Evolutionary conservation across 2,888 invertebrate species (phyloP).

Genomic region (Dynastes maya): DNA sequence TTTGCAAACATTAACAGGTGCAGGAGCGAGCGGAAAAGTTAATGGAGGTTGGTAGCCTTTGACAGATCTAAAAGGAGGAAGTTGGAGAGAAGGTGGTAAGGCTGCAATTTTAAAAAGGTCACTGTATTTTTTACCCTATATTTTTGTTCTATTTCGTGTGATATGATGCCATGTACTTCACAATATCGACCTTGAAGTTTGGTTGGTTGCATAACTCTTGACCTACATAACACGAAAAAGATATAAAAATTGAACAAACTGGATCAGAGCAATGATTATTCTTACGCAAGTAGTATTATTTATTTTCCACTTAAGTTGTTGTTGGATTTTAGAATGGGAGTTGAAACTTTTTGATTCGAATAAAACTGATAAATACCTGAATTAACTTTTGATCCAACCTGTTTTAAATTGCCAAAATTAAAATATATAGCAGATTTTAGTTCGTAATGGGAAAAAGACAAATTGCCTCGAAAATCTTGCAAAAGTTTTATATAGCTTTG

Average conservation of each 20-base stretch:
- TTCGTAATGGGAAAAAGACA: too few species aligned
- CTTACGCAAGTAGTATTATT: neutral
- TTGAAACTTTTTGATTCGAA: too few species aligned
- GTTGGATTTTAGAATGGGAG: too few species aligned
- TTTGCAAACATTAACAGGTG: conserved; percentile 21
- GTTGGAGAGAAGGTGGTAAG: neutral
- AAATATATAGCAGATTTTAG: too few species aligned
- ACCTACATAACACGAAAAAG: conserved; percentile 39
- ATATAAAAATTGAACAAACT: neutral
- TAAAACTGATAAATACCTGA: too few species aligned
- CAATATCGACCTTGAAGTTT: conserved; percentile 46
- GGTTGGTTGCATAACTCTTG: conserved; percentile 47
- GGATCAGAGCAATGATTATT: neutral
- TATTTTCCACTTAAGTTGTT: neutral
- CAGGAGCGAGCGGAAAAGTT: conserved; percentile 35
- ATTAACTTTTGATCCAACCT: too few species aligned
- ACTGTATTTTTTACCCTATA: conserved; percentile 15
- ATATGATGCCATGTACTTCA: conserved; percentile 15
- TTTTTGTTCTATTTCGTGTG: neutral
- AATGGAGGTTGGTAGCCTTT: conserved; percentile 24
- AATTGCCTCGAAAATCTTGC: too few species aligned
- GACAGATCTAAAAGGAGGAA: conserved; percentile 6
- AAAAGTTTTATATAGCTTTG: too few species aligned
- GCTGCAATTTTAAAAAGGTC: conserved; percentile 34
- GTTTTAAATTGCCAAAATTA: too few species aligned